phyloP scores from a whole-genome alignment of 2,797 vertebrate genomes.

The Hippoglossus hippoglossus region DNA sequence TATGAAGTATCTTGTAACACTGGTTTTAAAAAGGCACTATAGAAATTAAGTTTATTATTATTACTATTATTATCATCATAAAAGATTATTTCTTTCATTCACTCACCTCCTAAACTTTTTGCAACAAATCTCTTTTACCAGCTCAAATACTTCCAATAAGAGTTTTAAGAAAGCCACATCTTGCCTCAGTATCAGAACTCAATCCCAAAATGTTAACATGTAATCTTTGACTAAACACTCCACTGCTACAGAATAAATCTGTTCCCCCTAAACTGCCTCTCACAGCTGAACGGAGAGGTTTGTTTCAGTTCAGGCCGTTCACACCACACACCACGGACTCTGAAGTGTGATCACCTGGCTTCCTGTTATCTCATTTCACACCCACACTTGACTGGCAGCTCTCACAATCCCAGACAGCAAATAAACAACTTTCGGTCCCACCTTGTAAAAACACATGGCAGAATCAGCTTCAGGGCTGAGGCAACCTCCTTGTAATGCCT shows the following conservation, averaged over 20 bases:
- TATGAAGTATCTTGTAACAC: too few relatives aligned
- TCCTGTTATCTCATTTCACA: constrained; percentile 74
- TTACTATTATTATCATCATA: too few relatives aligned
- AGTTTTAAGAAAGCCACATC: too few relatives aligned
- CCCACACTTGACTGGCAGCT: constrained; percentile 52
- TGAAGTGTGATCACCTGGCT: constrained; percentile 60
- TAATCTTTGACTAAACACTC: too few relatives aligned
- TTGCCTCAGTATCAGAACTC: too few relatives aligned
- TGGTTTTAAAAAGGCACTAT: too few relatives aligned
- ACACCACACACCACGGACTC: constrained; percentile 46
- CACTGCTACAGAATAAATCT: background rate
- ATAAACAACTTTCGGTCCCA: constrained; percentile 67
- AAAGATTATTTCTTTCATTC: too few relatives aligned
- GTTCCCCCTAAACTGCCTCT: constrained; percentile 12
- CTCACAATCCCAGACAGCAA: constrained; percentile 51
- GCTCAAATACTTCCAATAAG: too few relatives aligned
- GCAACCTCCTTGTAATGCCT: constrained; percentile 14
- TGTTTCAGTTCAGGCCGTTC: constrained; percentile 51
- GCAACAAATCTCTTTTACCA: too few relatives aligned
- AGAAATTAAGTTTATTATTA: too few relatives aligned
- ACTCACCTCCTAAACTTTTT: too few relatives aligned
- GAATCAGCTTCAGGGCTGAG: constrained; percentile 33
- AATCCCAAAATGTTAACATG: too few relatives aligned
- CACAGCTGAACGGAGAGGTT: constrained; percentile 19
- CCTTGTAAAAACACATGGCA: constrained; percentile 49